phyloP scores from a whole-genome alignment of 2,888 invertebrate species.

The Sarcophaga rosellei region DNA sequence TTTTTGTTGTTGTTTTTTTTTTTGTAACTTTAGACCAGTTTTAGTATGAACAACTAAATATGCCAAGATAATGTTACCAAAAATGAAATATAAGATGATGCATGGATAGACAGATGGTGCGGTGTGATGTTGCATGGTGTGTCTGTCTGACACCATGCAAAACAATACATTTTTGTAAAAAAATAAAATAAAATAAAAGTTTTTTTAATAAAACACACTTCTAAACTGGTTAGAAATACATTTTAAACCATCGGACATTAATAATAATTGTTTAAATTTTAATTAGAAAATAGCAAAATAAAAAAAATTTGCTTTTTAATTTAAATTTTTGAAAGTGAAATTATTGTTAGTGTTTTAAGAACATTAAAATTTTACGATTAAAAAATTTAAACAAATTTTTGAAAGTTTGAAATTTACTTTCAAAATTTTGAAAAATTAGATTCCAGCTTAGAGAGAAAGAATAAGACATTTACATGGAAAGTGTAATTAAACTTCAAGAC shows the following conservation, averaged over 20 bases:
- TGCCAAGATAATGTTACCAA: constrained; percentile 34
- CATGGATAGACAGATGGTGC: background rate
- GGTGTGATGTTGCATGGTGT: too few relatives aligned
- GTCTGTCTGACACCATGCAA: background rate
- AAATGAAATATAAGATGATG: constrained; percentile 24
- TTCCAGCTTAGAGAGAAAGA: too few relatives aligned
- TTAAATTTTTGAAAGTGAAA: background rate
- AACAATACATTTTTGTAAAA: background rate
- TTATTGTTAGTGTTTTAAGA: background rate
- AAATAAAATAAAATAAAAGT: background rate
- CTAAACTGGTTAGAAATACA: background rate
- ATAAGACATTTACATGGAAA: too few relatives aligned
- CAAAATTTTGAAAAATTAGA: too few relatives aligned
- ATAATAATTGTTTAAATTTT: background rate
- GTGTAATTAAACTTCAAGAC: too few relatives aligned
- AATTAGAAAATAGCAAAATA: background rate
- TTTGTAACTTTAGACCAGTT: constrained; percentile 31
- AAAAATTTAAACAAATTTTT: background rate
- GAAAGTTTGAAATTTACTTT: too few relatives aligned
- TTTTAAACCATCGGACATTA: background rate
- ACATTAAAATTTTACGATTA: background rate
- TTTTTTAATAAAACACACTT: background rate
- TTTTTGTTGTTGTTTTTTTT: background rate
- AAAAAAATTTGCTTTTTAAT: background rate
- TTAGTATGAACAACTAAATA: constrained; percentile 21